phyloP scores from a whole-genome alignment of 2,113 vertebrate genomes.

The Eonycteris spelaea region DNA sequence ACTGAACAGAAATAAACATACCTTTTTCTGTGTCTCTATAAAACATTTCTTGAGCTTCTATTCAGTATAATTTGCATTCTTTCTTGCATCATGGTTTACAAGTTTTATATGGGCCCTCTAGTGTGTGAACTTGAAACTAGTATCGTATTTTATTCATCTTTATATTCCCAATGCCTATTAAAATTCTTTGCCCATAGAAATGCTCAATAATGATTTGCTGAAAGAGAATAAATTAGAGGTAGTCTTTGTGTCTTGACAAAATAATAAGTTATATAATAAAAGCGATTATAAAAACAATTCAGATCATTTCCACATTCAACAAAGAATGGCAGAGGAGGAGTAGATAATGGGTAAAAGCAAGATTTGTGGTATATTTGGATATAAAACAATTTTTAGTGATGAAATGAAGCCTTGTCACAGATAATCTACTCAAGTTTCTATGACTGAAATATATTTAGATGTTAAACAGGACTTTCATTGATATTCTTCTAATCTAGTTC shows the following conservation, averaged over 20 bases:
- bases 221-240: background rate
- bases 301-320: background rate
- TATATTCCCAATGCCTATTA: background rate
- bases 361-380: background rate
- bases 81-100: background rate
- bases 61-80: background rate
- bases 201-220: background rate
- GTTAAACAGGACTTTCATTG: background rate
- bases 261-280: no score
- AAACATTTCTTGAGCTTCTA: background rate
- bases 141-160: background rate
- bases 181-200: background rate
- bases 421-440: background rate
- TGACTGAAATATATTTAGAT: background rate
- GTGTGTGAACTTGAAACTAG: background rate
- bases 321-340: fast-evolving
- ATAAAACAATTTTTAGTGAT: background rate
- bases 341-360: background rate
- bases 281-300: background rate
- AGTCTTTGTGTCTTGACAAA: background rate
- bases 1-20: background rate
- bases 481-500: background rate
- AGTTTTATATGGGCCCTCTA: background rate
- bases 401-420: background rate
- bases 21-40: background rate